phyloP scores from a whole-genome alignment of 2,797 vertebrate species.

The Myiotriccus ornatus region DNA sequence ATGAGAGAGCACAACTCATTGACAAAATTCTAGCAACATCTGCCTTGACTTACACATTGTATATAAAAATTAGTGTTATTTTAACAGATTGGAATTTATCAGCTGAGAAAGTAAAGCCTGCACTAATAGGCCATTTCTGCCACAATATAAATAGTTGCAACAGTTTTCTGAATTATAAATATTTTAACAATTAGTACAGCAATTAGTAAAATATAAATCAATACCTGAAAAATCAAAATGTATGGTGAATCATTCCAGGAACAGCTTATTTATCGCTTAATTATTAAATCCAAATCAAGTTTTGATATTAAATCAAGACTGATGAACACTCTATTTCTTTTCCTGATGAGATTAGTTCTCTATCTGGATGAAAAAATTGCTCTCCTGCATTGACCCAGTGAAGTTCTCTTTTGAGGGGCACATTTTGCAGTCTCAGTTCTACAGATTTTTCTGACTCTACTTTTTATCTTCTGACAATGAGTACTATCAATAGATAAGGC shows the following conservation, averaged over 20 bases:
- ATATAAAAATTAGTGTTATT: not conserved
- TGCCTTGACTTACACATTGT: not conserved
- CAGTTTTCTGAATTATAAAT: not conserved
- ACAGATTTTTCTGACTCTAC: not conserved
- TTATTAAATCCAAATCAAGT: not conserved
- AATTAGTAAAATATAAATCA: not conserved
- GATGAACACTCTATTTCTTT: not conserved
- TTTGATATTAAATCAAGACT: not conserved
- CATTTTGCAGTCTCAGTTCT: not conserved
- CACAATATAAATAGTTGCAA: not conserved
- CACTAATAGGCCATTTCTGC: not conserved
- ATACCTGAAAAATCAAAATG: not conserved
- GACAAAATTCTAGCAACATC: slow-evolving; percentile 5
- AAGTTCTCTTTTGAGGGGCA: not conserved
- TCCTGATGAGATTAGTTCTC: not conserved
- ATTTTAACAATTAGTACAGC: not conserved
- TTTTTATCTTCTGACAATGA: not conserved
- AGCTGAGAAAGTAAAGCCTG: not conserved
- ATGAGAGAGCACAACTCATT: not conserved
- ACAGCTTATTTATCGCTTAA: not conserved
- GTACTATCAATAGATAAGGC: not conserved
- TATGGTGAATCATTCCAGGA: not conserved
- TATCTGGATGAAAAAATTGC: not conserved
- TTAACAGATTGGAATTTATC: not conserved
- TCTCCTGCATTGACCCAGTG: not conserved